phyloP scores from a whole-genome alignment of 2,888 invertebrate genomes.

The Notodonta dromedarius region DNA sequence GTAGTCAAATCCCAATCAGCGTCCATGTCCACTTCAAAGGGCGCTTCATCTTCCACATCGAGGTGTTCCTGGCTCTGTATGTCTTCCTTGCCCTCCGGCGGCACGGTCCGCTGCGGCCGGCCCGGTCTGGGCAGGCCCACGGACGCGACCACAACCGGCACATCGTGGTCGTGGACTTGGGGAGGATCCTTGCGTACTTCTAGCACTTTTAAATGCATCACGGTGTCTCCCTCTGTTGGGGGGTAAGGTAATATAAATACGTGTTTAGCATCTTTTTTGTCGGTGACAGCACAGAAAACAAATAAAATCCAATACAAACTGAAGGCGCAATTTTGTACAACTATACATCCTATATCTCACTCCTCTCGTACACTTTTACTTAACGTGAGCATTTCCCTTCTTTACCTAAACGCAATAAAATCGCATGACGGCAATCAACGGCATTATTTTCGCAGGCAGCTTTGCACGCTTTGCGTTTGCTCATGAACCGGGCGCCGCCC shows the following conservation, averaged over 20 bases:
- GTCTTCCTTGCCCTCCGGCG: conserved; percentile 48
- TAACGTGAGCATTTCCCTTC: no score
- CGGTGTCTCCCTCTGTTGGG: conserved; percentile 90
- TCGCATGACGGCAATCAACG: no score
- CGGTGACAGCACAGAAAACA: no score
- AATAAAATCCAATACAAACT: no score
- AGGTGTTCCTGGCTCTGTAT: conserved; percentile 61
- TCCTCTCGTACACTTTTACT: no score
- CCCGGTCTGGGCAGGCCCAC: conserved; percentile 73
- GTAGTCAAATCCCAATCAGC: conserved; percentile 97
- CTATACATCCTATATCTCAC: no score
- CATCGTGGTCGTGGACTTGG: conserved; percentile 93
- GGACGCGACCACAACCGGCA: conserved; percentile 90
- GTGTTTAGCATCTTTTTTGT: no score
- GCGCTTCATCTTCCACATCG: conserved; percentile 85
- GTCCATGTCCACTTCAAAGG: conserved; percentile 67
- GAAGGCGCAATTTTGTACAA: no score
- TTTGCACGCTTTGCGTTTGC: no score
- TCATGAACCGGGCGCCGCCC: no score
- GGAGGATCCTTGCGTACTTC: conserved; percentile 92
- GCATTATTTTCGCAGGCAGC: no score
- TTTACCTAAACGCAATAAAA: no score
- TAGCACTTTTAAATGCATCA: conserved; percentile 95
- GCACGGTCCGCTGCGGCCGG: conserved; percentile 50
- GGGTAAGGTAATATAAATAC: not conserved